A percentile compares a stretch with the other conserved stretches of the same genome.
phyloP scores from a whole-genome alignment of 53 echinoderm and acorn worm genomes.

The Crossaster papposus region DNA sequence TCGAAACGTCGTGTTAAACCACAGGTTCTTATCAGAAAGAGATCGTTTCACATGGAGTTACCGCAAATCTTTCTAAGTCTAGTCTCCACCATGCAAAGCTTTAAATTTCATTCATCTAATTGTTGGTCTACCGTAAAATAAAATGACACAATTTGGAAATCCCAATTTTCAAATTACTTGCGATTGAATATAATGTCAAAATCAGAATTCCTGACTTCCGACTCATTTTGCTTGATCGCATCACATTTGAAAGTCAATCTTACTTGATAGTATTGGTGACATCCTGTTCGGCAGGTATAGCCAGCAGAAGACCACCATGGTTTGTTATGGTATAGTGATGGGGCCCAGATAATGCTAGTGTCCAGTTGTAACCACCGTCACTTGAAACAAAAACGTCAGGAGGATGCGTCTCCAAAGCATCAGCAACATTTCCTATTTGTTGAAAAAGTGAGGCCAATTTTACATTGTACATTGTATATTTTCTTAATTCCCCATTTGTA shows the following conservation, averaged over 20 bases:
- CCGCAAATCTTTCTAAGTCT: no score
- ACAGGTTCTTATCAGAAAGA: no score
- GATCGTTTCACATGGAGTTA: no score
- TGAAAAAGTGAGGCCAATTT: background rate
- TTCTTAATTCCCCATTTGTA: background rate
- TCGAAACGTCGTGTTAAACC: no score
- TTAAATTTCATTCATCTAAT: no score
- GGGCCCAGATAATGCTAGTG: conserved; percentile 74
- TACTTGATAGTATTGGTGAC: conserved; percentile 84
- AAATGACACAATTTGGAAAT: no score
- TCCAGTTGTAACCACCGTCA: conserved; percentile 96
- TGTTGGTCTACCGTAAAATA: background rate
- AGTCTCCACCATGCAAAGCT: no score
- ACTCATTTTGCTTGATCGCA: no score
- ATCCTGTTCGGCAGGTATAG: conserved; percentile 66
- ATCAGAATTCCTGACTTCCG: no score
- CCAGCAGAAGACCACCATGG: conserved; percentile 83
- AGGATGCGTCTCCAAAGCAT: conserved; percentile 64
- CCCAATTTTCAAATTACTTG: no score
- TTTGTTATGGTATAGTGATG: conserved; percentile 93
- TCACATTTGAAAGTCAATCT: conserved; percentile 20
- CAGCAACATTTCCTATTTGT: conserved; percentile 76
- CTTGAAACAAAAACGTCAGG: conserved; percentile 91
- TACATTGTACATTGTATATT: background rate
- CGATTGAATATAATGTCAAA: no score